phyloP scores from a whole-genome alignment of 2,888 invertebrate genomes.

The Patella pellucida region DNA sequence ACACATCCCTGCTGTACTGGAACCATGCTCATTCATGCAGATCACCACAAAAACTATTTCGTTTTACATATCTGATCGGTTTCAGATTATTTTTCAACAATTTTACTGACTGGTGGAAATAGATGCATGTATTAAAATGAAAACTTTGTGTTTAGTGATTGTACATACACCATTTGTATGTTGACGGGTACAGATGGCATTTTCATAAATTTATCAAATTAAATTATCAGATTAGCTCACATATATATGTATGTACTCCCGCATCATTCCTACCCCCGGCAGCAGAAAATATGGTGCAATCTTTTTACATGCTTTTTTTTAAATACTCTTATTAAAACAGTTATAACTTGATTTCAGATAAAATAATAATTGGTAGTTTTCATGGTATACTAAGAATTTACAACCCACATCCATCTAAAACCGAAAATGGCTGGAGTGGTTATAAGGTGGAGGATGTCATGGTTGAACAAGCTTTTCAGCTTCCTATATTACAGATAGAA shows the following conservation, averaged over 20 bases:
- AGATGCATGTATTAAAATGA: no score
- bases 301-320: background rate
- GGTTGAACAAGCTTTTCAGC: slow-evolving; percentile 82
- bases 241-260: no score
- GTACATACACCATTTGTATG: no score
- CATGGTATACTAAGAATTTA: slow-evolving; percentile 86
- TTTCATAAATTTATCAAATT: no score
- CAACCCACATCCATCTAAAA: slow-evolving; percentile 75
- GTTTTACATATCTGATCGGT: no score
- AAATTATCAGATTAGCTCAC: no score
- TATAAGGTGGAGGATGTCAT: slow-evolving; percentile 75
- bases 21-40: background rate
- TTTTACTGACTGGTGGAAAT: no score
- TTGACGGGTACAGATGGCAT: no score
- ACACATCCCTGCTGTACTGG: no score
- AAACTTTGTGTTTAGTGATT: no score
- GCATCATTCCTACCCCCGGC: background rate
- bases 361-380: slow-evolving; percentile 85
- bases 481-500: slow-evolving; percentile 85
- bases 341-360: slow-evolving; percentile 67
- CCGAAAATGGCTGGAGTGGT: slow-evolving; percentile 58
- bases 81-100: no score
- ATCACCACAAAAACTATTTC: no score
- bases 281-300: background rate
- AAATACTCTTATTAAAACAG: background rate